Percentiles rank a stretch among this genome's conserved stretches.
These are phyloP conservation scores for Syngnathus scovelli DNA, from an alignment of 2,113 vertebrate species.

Conservation along the genomic window DNA sequence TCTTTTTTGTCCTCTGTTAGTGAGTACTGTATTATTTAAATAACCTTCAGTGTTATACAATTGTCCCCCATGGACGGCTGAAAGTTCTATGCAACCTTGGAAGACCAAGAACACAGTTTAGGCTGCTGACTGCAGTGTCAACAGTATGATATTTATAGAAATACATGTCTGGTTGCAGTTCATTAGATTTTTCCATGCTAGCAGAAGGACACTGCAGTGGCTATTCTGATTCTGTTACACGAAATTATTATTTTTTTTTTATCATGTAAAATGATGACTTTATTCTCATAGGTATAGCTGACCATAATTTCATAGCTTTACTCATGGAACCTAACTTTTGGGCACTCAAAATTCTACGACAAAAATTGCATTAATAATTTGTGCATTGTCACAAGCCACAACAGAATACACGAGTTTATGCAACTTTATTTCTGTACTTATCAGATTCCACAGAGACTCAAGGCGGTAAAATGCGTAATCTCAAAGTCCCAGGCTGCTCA, in stretches of 20 bases:
- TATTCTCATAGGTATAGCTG: neutral
- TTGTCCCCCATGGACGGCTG: slow-evolving; percentile 25
- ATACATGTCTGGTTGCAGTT: neutral
- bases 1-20: neutral
- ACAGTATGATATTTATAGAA: neutral
- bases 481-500: slow-evolving; percentile 40
- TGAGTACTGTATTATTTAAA: neutral
- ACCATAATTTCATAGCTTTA: neutral
- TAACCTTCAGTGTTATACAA: slow-evolving; percentile 32
- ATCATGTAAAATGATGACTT: neutral
- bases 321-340: neutral
- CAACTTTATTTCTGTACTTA: slow-evolving; percentile 42
- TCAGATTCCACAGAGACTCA: slow-evolving; percentile 43
- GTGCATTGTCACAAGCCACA: neutral
- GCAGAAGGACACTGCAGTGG: neutral
- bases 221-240: neutral
- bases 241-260: neutral
- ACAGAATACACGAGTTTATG: neutral
- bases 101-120: neutral
- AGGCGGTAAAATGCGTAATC: slow-evolving; percentile 53
- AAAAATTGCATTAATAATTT: too few relatives aligned
- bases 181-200: neutral
- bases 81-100: slow-evolving; percentile 24
- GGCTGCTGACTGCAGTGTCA: neutral
- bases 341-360: neutral